Conservation (phyloP, 2,113 vertebrate genomes). For the Oophaga pumilio region DNA sequence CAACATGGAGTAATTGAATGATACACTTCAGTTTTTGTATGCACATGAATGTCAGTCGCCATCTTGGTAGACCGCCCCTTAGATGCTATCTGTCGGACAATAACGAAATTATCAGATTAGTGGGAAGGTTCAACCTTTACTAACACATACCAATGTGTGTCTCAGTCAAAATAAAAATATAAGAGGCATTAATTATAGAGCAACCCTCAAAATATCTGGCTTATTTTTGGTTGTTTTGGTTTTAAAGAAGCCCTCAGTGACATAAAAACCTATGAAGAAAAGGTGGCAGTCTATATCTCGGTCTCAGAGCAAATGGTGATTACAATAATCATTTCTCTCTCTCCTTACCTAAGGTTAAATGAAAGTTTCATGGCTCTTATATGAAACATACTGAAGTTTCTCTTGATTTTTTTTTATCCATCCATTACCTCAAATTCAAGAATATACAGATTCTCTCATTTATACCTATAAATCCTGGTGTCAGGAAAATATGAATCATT, state of each 20-base stretch:
- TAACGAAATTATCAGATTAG: no score
- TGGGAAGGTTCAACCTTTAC: no score
- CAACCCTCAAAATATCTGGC: background rate
- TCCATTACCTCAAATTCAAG: background rate
- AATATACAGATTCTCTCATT: slow-evolving; percentile 37
- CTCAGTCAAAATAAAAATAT: no score
- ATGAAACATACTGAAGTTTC: background rate
- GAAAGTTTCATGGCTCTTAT: slow-evolving; percentile 10
- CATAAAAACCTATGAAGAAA: background rate
- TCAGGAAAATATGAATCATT: no score
- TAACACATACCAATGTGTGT: no score
- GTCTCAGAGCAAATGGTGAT: slow-evolving; percentile 3
- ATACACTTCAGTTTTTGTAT: no score
- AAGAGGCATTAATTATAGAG: no score
- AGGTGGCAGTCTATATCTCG: background rate
- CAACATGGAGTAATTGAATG: no score
- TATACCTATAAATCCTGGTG: slow-evolving; percentile 32
- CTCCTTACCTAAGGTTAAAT: slow-evolving; percentile 40
- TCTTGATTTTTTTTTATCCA: background rate
- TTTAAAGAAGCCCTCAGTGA: background rate
- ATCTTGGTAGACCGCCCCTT: no score
- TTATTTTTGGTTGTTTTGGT: background rate
- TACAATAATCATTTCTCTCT: slow-evolving; percentile 22
- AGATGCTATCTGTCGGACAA: no score
- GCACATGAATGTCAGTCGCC: no score